Conservation (phyloP, 2,113 vertebrate genomes). For the Athene cunicularia region DNA sequence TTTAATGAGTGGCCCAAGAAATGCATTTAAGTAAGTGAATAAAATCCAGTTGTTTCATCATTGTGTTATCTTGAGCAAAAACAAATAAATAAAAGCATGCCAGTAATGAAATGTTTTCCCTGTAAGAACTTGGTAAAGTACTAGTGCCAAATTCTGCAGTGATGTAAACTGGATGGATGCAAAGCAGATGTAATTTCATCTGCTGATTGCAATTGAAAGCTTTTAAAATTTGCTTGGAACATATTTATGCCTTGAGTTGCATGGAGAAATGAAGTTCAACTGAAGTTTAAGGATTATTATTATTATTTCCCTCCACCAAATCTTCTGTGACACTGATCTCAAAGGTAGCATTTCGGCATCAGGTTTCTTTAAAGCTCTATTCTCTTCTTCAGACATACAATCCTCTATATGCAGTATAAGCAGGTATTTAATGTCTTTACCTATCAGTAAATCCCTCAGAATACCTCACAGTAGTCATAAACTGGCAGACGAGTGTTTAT, state of each 20-base stretch:
- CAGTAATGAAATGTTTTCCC: conserved; percentile 72
- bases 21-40: conserved; percentile 62
- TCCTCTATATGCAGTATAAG: not conserved
- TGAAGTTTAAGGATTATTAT: conserved; percentile 57
- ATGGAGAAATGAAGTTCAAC: conserved; percentile 61
- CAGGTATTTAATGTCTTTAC: not conserved
- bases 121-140: conserved; percentile 44
- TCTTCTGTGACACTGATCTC: not conserved
- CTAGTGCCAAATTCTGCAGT: conserved; percentile 71
- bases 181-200: conserved; percentile 81
- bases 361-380: not conserved
- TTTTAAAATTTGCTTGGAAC: conserved; percentile 71
- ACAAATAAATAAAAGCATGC: conserved; percentile 74
- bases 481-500: not conserved
- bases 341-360: not conserved
- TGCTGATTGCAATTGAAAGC: conserved; percentile 69
- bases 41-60: conserved; percentile 62
- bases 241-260: conserved; percentile 51
- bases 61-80: conserved; percentile 67
- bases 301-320: not conserved
- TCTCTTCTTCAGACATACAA: not conserved
- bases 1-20: conserved; percentile 63
- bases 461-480: not conserved
- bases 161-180: conserved; percentile 75
- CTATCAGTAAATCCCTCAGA: not conserved